Evolutionary conservation across 2,113 vertebrate species (phyloP).

Genomic region (Neolamprologus hecqui): DNA sequence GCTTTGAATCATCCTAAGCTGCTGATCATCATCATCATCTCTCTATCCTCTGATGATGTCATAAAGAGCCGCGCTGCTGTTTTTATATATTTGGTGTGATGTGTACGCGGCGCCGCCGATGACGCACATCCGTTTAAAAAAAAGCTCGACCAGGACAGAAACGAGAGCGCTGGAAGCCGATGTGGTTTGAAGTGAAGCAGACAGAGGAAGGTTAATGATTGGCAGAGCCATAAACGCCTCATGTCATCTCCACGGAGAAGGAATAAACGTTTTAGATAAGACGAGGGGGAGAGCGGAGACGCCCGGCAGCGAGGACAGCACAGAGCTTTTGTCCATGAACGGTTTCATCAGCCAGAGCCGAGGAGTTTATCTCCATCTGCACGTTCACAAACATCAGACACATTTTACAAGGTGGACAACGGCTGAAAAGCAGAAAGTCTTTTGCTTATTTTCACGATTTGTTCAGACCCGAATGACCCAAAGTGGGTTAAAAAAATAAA

Average conservation of each 20-base stretch:
- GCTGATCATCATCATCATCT: not conserved
- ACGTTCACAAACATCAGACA: not conserved
- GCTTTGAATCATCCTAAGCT: not conserved
- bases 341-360: not conserved
- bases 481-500: not conserved
- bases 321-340: not conserved
- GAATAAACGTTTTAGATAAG: not conserved
- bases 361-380: not conserved
- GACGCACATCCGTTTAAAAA: not conserved
- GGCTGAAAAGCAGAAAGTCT: not conserved
- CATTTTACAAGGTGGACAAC: not conserved
- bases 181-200: not conserved
- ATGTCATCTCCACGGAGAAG: too few species aligned
- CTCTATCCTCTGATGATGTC: accelerated
- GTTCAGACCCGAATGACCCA: not conserved
- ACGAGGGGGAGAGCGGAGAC: not conserved
- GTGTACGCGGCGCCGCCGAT: accelerated
- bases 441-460: not conserved
- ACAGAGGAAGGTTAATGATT: not conserved
- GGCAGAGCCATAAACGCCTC: not conserved
- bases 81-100: not conserved
- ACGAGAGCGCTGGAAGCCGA: not conserved
- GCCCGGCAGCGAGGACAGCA: not conserved
- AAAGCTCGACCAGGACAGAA: not conserved
- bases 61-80: accelerated